A percentile compares a stretch with the other conserved stretches of the same genome.
Conservation (phyloP, 2,797 vertebrate genomes). For the Muscicapa comitata region DNA sequence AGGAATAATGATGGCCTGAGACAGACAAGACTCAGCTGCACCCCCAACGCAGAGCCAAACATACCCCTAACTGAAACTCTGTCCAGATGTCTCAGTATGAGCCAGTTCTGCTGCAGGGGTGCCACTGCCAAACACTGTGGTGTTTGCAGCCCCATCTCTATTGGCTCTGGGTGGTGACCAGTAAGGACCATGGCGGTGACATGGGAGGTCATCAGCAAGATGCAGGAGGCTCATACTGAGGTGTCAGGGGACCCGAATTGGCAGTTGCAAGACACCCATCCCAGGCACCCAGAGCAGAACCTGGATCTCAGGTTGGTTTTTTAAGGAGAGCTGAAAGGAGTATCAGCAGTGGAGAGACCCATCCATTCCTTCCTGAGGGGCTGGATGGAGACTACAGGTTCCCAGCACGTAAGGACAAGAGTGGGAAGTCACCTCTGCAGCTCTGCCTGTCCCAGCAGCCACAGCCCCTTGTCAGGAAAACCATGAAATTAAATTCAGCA, state of each 20-base stretch:
- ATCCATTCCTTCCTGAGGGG: neutral
- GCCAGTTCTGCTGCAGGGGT: neutral
- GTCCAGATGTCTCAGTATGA: neutral
- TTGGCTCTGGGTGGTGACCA: neutral
- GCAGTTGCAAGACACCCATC: neutral
- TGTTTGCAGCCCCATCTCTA: neutral
- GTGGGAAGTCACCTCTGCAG: neutral
- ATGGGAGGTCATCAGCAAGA: neutral
- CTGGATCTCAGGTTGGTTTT: neutral
- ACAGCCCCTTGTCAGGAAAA: neutral
- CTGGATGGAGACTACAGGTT: neutral
- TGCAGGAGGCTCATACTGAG: neutral
- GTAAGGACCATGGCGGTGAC: neutral
- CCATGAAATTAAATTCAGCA: neutral
- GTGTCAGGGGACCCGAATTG: rapidly evolving
- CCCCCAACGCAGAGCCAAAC: neutral
- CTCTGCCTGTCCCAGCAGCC: neutral
- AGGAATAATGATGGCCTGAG: neutral
- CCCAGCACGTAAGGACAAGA: neutral
- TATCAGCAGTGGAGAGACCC: neutral
- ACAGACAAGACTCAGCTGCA: neutral
- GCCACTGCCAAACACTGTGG: neutral
- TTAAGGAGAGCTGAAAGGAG: neutral
- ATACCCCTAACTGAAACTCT: neutral
- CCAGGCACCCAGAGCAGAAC: neutral